Percentiles rank a stretch among this genome's conserved stretches.
These are phyloP conservation scores for Mormyrus iriodes DNA, from an alignment of 2,113 vertebrate species.

Conservation along the genomic window DNA sequence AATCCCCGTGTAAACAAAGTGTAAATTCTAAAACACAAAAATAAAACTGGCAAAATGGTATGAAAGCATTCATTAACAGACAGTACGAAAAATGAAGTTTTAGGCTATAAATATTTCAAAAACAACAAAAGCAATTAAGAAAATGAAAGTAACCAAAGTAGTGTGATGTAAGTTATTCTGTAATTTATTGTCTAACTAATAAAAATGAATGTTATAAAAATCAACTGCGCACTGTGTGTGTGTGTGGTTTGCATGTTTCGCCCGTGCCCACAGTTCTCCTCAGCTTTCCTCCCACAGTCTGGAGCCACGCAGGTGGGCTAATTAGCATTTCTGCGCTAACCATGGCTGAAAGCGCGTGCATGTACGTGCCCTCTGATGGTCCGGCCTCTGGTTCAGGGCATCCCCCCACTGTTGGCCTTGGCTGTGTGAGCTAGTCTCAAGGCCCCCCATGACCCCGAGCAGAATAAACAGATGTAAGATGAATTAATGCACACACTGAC, in stretches of 20 bases:
- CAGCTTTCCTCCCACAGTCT: background rate
- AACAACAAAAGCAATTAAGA: background rate
- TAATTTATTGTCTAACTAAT: background rate
- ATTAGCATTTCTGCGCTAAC: background rate
- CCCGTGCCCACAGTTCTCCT: background rate
- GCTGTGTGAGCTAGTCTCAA: background rate
- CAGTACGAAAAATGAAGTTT: background rate
- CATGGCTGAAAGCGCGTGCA: background rate
- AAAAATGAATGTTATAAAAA: background rate
- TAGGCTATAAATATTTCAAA: background rate
- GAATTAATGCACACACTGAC: background rate
- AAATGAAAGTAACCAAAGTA: background rate
- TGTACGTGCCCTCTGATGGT: background rate
- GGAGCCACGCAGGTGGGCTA: background rate
- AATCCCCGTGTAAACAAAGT: background rate
- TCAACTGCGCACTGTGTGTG: background rate
- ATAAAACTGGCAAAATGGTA: background rate
- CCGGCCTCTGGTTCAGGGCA: background rate
- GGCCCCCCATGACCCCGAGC: background rate
- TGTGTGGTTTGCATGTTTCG: background rate
- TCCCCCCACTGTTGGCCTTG: background rate
- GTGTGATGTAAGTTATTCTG: background rate
- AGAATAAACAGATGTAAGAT: background rate
- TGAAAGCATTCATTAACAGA: background rate
- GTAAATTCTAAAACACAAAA: background rate